These are phyloP conservation scores for Lasius fuliginosus DNA, from an alignment of 2,888 invertebrate species.

Conservation along the genomic window DNA sequence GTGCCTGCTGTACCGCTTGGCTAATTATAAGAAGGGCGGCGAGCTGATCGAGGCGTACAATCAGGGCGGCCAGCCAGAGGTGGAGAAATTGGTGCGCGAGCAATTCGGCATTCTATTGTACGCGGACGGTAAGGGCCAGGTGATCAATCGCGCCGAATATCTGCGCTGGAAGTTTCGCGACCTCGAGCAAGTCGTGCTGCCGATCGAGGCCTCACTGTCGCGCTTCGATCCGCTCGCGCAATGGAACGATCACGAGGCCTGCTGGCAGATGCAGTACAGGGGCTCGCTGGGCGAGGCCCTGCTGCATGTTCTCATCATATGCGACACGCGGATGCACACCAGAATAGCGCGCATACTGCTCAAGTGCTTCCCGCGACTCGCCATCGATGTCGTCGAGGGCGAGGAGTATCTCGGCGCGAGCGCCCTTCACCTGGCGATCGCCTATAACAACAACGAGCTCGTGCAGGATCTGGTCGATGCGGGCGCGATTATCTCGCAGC, in stretches of 20 bases:
- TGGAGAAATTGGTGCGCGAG: slow-evolving; percentile 94
- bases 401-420: slow-evolving; percentile 99
- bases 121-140: slow-evolving; percentile 93
- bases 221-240: slow-evolving; percentile 95
- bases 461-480: slow-evolving; percentile 97
- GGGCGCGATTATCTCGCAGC: slow-evolving; percentile 96
- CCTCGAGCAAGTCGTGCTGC: slow-evolving; percentile 92
- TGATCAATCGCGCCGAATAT: slow-evolving; percentile 95
- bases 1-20: slow-evolving; percentile 94
- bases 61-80: slow-evolving; percentile 93
- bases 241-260: slow-evolving; percentile 96
- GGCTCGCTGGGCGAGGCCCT: slow-evolving; percentile 98
- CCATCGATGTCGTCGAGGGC: slow-evolving; percentile 97
- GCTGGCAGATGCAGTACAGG: slow-evolving; percentile 99
- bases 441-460: slow-evolving; percentile 97
- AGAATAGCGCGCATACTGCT: slow-evolving; percentile 95
- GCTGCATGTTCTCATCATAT: slow-evolving; percentile 97
- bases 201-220: slow-evolving; percentile 94
- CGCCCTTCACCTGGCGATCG: slow-evolving; percentile 97
- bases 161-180: slow-evolving; percentile 96
- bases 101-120: slow-evolving; percentile 97
- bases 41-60: slow-evolving; percentile 95
- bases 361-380: slow-evolving; percentile 95
- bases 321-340: slow-evolving; percentile 95
- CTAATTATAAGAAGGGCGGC: slow-evolving; percentile 97